phyloP scores from a whole-genome alignment of 2,113 vertebrate genomes.

The Sinosuthora webbiana region DNA sequence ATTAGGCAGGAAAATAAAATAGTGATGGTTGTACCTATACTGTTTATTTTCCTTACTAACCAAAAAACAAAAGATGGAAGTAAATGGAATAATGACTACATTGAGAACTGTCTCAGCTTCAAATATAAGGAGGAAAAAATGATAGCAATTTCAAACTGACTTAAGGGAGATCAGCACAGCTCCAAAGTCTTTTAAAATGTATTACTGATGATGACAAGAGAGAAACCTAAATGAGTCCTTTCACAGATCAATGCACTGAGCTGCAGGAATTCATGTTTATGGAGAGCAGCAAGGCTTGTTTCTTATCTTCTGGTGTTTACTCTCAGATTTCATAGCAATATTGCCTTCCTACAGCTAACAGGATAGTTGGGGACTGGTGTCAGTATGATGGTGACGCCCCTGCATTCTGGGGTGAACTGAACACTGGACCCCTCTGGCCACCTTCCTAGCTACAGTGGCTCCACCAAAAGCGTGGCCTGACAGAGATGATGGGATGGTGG shows the following conservation, averaged over 20 bases:
- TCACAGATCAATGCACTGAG: background rate
- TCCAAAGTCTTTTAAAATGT: background rate
- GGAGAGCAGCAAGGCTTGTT: background rate
- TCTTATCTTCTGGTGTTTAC: background rate
- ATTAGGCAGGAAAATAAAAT: background rate
- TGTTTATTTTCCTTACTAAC: background rate
- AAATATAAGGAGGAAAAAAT: background rate
- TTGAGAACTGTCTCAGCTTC: background rate
- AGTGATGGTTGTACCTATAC: background rate
- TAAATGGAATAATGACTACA: background rate
- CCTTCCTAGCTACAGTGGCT: background rate
- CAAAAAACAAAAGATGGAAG: background rate
- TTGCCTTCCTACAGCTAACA: background rate
- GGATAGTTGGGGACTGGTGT: background rate
- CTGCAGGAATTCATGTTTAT: background rate
- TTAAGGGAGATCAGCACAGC: background rate
- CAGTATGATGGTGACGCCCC: rapidly evolving
- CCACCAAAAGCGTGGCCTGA: background rate
- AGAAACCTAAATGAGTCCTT: background rate
- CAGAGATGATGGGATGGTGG: background rate
- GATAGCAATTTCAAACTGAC: background rate
- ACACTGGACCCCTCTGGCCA: background rate
- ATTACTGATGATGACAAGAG: background rate
- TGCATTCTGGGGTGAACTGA: background rate
- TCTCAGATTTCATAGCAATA: background rate